Conservation (phyloP, 2,113 vertebrate species). For the Ranitomeya variabilis region DNA sequence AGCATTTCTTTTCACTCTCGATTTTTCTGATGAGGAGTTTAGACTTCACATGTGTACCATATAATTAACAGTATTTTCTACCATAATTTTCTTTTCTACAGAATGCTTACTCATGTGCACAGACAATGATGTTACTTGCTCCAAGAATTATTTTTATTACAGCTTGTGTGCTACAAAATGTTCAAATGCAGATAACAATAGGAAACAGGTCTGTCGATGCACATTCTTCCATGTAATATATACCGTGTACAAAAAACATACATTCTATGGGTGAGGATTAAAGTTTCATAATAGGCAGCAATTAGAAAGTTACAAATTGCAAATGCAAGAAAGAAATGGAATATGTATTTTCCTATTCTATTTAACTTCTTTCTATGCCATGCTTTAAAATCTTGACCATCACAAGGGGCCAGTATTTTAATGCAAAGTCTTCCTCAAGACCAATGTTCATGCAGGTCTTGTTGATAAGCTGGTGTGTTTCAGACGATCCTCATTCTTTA, state of each 20-base stretch:
- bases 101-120: conserved; percentile 47
- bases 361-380: background rate
- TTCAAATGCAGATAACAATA: conserved; percentile 29
- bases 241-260: background rate
- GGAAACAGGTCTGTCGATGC: background rate
- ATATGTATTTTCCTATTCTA: background rate
- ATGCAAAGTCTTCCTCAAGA: too few relatives aligned
- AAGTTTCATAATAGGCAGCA: background rate
- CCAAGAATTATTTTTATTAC: conserved; percentile 46
- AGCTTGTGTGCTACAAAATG: conserved; percentile 18
- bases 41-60: conserved; percentile 43
- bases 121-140: conserved; percentile 32
- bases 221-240: background rate
- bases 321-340: background rate
- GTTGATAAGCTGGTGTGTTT: too few relatives aligned
- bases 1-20: conserved; percentile 38
- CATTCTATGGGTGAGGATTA: background rate
- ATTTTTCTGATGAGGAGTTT: conserved; percentile 50
- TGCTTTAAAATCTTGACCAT: too few relatives aligned
- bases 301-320: background rate
- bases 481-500: too few relatives aligned
- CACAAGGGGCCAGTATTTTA: too few relatives aligned
- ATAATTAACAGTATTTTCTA: conserved; percentile 55
- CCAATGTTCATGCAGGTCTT: too few relatives aligned
- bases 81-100: conserved; percentile 52